These are phyloP conservation scores for Helarctos malayanus DNA, from an alignment of 2,797 vertebrate species.

Conservation along the genomic window DNA sequence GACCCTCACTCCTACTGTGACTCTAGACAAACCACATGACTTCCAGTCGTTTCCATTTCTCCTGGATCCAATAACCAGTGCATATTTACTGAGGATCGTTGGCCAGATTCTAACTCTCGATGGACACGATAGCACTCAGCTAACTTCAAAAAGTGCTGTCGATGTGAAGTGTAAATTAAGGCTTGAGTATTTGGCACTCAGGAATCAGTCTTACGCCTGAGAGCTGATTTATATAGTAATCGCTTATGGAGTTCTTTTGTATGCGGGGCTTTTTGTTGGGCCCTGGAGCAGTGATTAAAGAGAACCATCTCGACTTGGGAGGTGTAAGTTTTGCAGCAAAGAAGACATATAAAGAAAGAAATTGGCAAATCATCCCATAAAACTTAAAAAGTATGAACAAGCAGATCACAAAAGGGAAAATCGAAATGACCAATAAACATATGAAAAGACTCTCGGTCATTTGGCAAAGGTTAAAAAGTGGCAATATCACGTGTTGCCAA, in stretches of 20 bases:
- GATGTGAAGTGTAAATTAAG: not conserved
- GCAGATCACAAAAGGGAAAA: constrained; percentile 17
- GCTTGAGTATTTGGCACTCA: not conserved
- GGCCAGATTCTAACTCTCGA: constrained; percentile 15
- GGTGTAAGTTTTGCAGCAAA: not conserved
- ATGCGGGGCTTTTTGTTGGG: not conserved
- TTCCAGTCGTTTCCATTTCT: not conserved
- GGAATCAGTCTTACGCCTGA: not conserved
- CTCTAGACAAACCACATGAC: not conserved
- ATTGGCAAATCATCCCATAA: not conserved
- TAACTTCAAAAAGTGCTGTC: not conserved
- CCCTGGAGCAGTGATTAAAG: not conserved
- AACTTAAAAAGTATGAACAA: not conserved
- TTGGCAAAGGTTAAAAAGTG: not conserved
- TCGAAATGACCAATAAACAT: not conserved
- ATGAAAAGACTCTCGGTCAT: not conserved
- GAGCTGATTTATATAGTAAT: not conserved
- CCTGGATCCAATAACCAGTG: not conserved
- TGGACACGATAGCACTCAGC: not conserved
- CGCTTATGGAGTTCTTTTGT: not conserved
- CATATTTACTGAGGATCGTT: not conserved
- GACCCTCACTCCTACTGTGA: not conserved
- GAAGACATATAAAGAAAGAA: not conserved
- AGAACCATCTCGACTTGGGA: not conserved
- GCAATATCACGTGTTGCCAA: not conserved